phyloP scores from a whole-genome alignment of 2,888 invertebrate genomes.

The Agrotis clavis region DNA sequence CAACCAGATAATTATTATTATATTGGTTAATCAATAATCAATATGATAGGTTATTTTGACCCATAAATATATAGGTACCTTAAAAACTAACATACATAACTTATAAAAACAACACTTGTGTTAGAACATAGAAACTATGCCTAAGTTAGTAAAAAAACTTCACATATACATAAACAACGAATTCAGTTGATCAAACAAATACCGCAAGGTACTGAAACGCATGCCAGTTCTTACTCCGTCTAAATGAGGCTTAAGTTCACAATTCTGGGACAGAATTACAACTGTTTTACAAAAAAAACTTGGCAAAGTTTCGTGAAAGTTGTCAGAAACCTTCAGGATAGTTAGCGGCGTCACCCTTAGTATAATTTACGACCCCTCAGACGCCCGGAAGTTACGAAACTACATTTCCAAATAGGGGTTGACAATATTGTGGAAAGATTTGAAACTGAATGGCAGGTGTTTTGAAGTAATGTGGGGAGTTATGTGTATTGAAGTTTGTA shows the following conservation, averaged over 20 bases:
- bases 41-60: no score
- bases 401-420: conserved; percentile 5
- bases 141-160: no score
- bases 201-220: no score
- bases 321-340: conserved; percentile 22
- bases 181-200: no score
- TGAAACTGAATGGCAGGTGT: background rate
- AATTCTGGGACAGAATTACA: background rate
- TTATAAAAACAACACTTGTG: no score
- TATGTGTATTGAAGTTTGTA: background rate
- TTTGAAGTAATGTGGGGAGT: background rate
- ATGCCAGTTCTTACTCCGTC: no score
- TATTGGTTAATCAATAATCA: no score
- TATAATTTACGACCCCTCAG: conserved; percentile 49
- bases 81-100: no score
- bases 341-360: conserved; percentile 33
- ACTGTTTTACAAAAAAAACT: conserved; percentile 7
- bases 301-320: conserved; percentile 6
- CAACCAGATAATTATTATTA: no score
- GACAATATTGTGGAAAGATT: conserved; percentile 4
- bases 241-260: background rate
- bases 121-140: no score
- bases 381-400: conserved; percentile 41
- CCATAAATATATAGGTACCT: no score
- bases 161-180: no score